Evolutionary conservation across 2,888 invertebrate species (phyloP).

Genomic region (Amphiduros pacificus): DNA sequence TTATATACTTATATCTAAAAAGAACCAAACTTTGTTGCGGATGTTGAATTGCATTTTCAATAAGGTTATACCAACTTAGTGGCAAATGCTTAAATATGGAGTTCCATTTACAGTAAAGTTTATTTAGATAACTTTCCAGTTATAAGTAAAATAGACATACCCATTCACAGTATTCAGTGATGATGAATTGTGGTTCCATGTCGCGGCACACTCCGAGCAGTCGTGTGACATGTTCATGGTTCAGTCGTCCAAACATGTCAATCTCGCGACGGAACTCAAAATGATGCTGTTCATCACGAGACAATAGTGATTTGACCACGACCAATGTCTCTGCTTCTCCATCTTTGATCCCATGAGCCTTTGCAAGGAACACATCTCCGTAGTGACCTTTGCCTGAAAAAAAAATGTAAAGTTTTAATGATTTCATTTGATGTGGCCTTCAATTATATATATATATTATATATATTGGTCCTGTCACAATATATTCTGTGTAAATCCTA

Average conservation of each 20-base stretch:
- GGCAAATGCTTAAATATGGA: too few relatives aligned
- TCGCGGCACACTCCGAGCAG: conserved; percentile 76
- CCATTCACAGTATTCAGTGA: conserved; percentile 92
- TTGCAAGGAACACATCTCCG: conserved; percentile 83
- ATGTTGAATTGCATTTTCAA: background rate
- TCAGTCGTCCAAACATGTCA: conserved; percentile 81
- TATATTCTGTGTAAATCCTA: too few relatives aligned
- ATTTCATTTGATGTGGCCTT: too few relatives aligned
- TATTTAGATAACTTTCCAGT: too few relatives aligned
- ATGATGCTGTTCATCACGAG: conserved; percentile 47
- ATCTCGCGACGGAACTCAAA: conserved; percentile 84
- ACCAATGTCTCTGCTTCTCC: conserved; percentile 52
- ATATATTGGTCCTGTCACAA: too few relatives aligned
- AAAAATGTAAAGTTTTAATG: too few relatives aligned
- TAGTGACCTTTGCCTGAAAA: conserved; percentile 83
- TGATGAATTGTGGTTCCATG: conserved; percentile 81
- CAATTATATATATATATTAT: too few relatives aligned
- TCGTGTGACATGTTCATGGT: conserved; percentile 75
- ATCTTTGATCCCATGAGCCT: conserved; percentile 64
- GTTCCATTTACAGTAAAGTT: too few relatives aligned
- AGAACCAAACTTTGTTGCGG: background rate
- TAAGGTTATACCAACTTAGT: background rate
- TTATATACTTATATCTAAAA: background rate
- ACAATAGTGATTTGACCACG: conserved; percentile 55
- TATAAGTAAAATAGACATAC: conserved; percentile 62